These are phyloP conservation scores for Euplexia lucipara DNA, from an alignment of 2,888 invertebrate species.

Conservation along the genomic window DNA sequence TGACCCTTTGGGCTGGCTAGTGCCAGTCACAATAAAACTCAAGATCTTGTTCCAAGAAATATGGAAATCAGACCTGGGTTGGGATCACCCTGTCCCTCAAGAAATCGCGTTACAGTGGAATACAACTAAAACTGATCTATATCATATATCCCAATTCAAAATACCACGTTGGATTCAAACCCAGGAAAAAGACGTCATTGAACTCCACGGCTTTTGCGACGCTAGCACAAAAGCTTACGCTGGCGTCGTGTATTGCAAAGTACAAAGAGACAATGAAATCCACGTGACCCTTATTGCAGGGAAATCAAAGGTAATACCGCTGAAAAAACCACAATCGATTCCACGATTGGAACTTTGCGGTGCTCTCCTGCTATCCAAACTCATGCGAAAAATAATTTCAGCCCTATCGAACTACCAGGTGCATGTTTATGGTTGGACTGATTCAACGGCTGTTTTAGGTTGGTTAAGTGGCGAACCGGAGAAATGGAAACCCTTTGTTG, in stretches of 20 bases:
- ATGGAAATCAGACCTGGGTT: constrained; percentile 1
- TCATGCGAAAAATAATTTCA: constrained; percentile 4
- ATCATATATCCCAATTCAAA: constrained; percentile 11
- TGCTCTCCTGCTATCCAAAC: constrained; percentile 14
- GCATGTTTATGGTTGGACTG: neutral
- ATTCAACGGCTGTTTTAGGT: constrained; percentile 18
- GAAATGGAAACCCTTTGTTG: constrained; percentile 23
- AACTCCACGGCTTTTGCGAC: constrained; percentile 16
- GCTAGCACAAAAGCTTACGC: neutral
- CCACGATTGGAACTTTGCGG: constrained; percentile 18
- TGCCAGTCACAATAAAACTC: constrained; percentile 13
- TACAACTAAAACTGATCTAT: neutral
- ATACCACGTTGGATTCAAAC: constrained; percentile 15
- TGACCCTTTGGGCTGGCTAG: neutral
- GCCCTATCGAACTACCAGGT: neutral
- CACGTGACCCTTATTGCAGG: constrained; percentile 13
- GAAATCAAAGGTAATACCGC: constrained; percentile 19
- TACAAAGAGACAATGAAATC: neutral
- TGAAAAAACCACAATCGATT: constrained; percentile 13
- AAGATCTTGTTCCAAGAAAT: constrained; percentile 19
- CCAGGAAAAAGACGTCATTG: constrained; percentile 5
- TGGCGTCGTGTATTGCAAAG: constrained; percentile 5
- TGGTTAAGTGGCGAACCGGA: constrained; percentile 22
- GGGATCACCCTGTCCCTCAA: no score
- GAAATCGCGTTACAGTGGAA: no score